Evolutionary conservation across 2,113 vertebrate genomes (phyloP).

Genomic region (Raja brachyura): DNA sequence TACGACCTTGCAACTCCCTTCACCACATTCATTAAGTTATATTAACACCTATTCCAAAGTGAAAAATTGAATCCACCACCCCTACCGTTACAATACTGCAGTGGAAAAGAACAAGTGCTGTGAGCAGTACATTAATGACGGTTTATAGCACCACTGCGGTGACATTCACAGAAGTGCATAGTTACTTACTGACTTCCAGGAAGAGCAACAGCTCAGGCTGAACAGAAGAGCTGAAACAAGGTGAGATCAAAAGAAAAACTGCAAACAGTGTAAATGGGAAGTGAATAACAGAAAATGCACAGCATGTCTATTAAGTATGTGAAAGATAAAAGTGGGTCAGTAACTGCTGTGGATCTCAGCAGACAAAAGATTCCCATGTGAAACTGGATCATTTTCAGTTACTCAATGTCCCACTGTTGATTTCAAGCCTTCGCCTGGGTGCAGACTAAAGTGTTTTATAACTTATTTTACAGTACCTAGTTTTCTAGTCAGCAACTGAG

Average conservation of each 20-base stretch:
- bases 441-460: not conserved
- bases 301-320: not conserved
- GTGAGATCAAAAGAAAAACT: conserved; percentile 1
- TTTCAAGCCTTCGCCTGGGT: not conserved
- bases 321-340: not conserved
- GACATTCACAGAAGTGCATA: conserved; percentile 20
- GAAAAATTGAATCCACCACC: conserved; percentile 20
- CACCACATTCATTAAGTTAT: conserved; percentile 6
- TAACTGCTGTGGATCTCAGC: not conserved
- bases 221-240: not conserved
- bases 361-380: not conserved
- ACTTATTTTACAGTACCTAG: not conserved
- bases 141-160: conserved; percentile 6
- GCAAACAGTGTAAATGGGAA: not conserved
- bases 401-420: not conserved
- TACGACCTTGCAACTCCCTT: conserved; percentile 2
- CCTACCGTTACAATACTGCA: conserved; percentile 18
- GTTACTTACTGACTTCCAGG: conserved; percentile 2
- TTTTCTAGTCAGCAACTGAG: not conserved
- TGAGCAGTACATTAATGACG: conserved; percentile 8
- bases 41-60: conserved; percentile 23
- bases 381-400: not conserved
- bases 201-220: conserved; percentile 12
- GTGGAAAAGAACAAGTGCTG: not conserved
- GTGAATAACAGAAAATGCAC: not conserved